Evolutionary conservation across 2,888 invertebrate genomes (phyloP), one percentile per base, ranked within the genome.

Genomic region (Timandra comae): DNA sequence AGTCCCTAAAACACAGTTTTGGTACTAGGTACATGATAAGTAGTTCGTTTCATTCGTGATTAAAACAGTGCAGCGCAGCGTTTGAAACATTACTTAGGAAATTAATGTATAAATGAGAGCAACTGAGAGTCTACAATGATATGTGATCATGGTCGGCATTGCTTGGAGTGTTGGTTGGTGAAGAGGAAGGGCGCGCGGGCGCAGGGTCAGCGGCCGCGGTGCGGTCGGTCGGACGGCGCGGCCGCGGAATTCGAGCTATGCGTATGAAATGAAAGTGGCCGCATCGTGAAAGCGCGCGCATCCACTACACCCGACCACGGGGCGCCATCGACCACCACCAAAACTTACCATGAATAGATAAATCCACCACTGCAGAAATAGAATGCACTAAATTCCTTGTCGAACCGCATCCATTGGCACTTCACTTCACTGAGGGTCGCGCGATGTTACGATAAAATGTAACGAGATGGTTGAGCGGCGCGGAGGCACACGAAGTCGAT

Each of bases 181-280:
- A 62, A 58, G 66, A 72, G 72, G 77, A 78, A 78, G 76, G 73
- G 78, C 74, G 77, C 85, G 74, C 73, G 63, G 64, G 70, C 69
- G 84, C 86, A 84, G 88, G 88, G 88, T 88, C 82, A 82, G 76
- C 84, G 84, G 67, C 80, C 84, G 80, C 74, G 50, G 70, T 65
- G 80, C 74, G 16, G 4, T 67, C 72, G 72, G 69, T 69, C 77
- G 74, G 70, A 69, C 71, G 75, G 67, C 71, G 70, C 78, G 73
- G 43, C 36, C 74, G 77, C 72, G 84, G 84, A 81, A 84, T 84
- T 79, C 81, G 69, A 81, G 72, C 77, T 82, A 85, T 85, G 84
- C 79, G 81, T 82, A 81, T 82, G 80, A 84, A 84, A 82, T 82
- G 85, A 84, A 85, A 85, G 84, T 82, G 81, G 79, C 78, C 75